Evolutionary conservation across 2,888 invertebrate genomes (phyloP).

Genomic region (Xylophagus ater): DNA sequence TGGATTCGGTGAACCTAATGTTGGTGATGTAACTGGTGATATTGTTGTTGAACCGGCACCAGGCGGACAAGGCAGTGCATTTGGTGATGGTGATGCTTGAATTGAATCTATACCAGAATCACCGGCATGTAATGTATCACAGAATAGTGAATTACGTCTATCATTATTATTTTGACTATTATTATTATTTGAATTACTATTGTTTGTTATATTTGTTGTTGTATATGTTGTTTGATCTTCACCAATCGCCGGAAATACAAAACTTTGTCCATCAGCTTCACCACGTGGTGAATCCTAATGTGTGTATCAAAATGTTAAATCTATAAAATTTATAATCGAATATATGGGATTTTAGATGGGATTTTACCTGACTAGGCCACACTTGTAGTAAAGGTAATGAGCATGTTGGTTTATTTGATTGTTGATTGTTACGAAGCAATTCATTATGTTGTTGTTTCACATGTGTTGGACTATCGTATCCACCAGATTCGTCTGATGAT

Average conservation of each 20-base stretch:
- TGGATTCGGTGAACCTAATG: slow-evolving; percentile 35
- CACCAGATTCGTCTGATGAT: slow-evolving; percentile 38
- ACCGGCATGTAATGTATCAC: slow-evolving; percentile 44
- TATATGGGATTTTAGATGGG: neutral
- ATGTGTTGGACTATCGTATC: slow-evolving; percentile 44
- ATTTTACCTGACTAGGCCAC: slow-evolving; percentile 51
- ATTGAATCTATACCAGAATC: slow-evolving; percentile 64
- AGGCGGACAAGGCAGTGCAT: slow-evolving; percentile 36
- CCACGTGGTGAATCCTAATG: slow-evolving; percentile 58
- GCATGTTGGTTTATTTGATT: slow-evolving; percentile 40
- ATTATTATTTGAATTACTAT: slow-evolving; percentile 10
- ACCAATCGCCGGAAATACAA: slow-evolving; percentile 48
- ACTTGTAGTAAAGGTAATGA: slow-evolving; percentile 50
- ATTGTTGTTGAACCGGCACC: slow-evolving; percentile 33
- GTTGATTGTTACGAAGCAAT: slow-evolving; percentile 33
- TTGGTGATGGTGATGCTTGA: slow-evolving; percentile 51
- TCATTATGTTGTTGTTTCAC: slow-evolving; percentile 30
- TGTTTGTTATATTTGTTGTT: too few species aligned
- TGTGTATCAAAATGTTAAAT: too few species aligned
- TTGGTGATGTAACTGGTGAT: slow-evolving; percentile 36
- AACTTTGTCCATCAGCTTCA: slow-evolving; percentile 56
- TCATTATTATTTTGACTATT: slow-evolving; percentile 17
- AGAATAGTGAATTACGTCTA: slow-evolving; percentile 35
- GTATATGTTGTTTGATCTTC: slow-evolving; percentile 31
- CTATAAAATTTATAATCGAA: too few species aligned